Evolutionary conservation across 2,797 vertebrate species (phyloP), one percentile per base, ranked within the genome.

Genomic region (Glyptemys insculpta): DNA sequence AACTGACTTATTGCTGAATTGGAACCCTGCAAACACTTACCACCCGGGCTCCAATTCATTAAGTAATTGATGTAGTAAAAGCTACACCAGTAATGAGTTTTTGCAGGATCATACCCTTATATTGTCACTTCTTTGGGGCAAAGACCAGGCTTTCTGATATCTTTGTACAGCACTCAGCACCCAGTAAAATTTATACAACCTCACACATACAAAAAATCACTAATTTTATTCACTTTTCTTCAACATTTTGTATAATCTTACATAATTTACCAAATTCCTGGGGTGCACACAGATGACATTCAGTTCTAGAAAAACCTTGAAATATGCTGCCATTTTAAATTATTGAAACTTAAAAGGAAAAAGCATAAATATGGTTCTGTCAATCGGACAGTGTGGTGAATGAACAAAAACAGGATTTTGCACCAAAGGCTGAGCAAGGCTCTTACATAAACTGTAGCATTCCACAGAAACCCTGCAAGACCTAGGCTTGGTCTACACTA

Each of bases 401-500:
- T 1, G 2, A 94, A 59, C 25, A 83, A 83, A 88, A 92, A 92
- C 4, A 87, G 19, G 21, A 90, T 84, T 96, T 81, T 79, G 37
- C 83, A 88, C 3, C 90, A 47, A 37, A 54, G 41, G 47, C 27
- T 89, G 68, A 31, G 86, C 0, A 0, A 93, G 16, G 19, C 0
- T 1, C 1, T 21, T 15, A 29, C 21, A 79, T 87, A 96, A 78
- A 78, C 3, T 0, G 50, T 3, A 80, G 9, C 54, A 72, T 44
- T 95, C 83, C 47, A 87, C n/a, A 94, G 79, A 37, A 89, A 27
- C 6, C 34, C 19, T 19, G 37, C 21, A 93, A 92, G 81, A 81
- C 0, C 6, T 8, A n/a, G n/a, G n/a, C n/a, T n/a, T n/a, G n/a
- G n/a, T n/a, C n/a, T n/a, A n/a, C n/a, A n/a, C n/a, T n/a, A n/a